Conservation (phyloP, 2,888 invertebrate species). For the Rotaria socialis region DNA sequence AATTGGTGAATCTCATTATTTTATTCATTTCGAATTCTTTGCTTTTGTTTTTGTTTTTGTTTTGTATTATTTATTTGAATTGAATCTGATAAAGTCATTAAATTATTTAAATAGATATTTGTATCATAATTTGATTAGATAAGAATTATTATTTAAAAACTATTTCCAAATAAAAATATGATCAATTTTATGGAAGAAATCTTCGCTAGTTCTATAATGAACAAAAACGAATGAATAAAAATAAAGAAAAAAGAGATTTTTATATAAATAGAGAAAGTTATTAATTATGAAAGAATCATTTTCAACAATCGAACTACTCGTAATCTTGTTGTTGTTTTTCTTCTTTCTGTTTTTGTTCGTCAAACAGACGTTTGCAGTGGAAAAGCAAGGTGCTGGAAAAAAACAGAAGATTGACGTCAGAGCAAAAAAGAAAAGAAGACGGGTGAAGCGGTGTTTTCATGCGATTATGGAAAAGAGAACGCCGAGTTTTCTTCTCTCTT, state of each 20-base stretch:
- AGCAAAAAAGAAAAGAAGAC: not conserved
- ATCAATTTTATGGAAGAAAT: not conserved
- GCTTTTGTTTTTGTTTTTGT: not conserved
- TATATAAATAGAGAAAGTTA: not conserved
- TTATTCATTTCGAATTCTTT: not conserved
- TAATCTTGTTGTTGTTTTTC: not conserved
- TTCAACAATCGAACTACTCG: not conserved
- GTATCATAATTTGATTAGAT: not conserved
- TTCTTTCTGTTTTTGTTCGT: not conserved
- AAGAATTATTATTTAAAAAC: not conserved
- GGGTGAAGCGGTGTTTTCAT: not conserved
- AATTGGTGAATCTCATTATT: not conserved
- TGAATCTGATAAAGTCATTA: not conserved
- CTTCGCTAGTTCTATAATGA: not conserved
- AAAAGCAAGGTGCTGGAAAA: slow-evolving; percentile 18
- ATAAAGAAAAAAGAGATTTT: not conserved
- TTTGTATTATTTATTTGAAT: not conserved
- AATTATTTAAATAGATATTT: not conserved
- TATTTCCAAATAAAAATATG: not conserved
- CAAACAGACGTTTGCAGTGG: not conserved
- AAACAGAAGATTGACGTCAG: not conserved
- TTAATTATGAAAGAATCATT: slow-evolving; percentile 9
- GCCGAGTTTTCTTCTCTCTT: not conserved
- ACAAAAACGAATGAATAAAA: not conserved
- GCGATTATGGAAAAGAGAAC: not conserved